Percentiles rank a stretch among this genome's conserved stretches.
Evolutionary conservation across 2,113 vertebrate species (phyloP).

Genomic region (Notiomystis cincta): DNA sequence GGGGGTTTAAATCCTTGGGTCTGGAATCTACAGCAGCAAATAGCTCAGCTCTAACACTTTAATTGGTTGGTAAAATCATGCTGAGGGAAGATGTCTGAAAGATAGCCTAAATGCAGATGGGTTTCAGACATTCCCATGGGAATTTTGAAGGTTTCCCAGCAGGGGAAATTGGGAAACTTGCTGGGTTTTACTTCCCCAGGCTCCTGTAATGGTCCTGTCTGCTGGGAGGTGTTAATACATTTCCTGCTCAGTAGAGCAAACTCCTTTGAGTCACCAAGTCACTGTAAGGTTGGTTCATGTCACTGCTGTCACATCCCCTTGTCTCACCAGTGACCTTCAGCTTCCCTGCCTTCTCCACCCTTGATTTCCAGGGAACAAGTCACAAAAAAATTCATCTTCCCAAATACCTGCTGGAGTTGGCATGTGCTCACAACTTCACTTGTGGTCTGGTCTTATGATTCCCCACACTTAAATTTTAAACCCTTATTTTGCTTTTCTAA

Average conservation of each 20-base stretch:
- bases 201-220: not conserved
- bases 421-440: not conserved
- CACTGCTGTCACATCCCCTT: not conserved
- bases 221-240: not conserved
- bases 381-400: not conserved
- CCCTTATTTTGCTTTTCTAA: not conserved
- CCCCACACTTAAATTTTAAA: not conserved
- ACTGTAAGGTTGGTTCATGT: not conserved
- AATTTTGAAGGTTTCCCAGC: not conserved
- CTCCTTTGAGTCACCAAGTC: not conserved
- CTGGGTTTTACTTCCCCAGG: not conserved
- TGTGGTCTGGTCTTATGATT: not conserved
- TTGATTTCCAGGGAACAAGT: not conserved
- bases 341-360: not conserved
- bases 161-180: not conserved
- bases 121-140: not conserved
- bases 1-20: not conserved
- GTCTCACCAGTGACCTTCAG: not conserved
- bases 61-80: not conserved
- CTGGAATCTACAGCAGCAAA: not conserved
- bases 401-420: not conserved
- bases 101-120: not conserved
- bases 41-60: not conserved
- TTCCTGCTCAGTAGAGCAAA: not conserved
- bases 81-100: not conserved